Evolutionary conservation across 2,888 invertebrate species (phyloP).

Genomic region (Drosophila fungiperda): DNA sequence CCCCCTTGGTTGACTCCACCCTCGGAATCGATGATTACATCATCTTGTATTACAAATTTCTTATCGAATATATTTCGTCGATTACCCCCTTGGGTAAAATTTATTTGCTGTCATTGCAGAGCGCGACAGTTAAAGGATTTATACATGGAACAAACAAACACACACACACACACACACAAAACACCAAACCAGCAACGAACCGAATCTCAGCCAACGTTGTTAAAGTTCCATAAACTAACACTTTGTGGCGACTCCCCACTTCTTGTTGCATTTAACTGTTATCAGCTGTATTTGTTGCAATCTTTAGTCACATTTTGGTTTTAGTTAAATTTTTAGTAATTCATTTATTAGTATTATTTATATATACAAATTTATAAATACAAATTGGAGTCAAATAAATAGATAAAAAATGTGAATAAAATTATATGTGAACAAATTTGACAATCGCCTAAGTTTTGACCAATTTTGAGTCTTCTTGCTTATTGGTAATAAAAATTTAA

Average conservation of each 20-base stretch:
- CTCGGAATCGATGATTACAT: conserved; percentile 69
- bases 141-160: conserved; percentile 47
- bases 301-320: not conserved
- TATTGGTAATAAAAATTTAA: not conserved
- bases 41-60: conserved; percentile 80
- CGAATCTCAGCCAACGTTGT: conserved; percentile 25
- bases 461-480: not conserved
- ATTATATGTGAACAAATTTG: too few relatives aligned
- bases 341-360: not conserved
- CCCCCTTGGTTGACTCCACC: conserved; percentile 2
- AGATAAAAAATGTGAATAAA: not conserved
- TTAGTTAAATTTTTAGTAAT: not conserved
- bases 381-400: not conserved
- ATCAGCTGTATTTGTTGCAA: not conserved
- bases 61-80: conserved; percentile 83
- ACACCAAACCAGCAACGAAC: conserved; percentile 4
- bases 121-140: conserved; percentile 83
- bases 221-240: conserved; percentile 12
- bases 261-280: not conserved
- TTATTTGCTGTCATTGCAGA: conserved; percentile 83
- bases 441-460: too few relatives aligned
- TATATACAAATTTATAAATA: not conserved
- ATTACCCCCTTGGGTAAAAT: conserved; percentile 85
- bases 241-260: conserved; percentile 4
- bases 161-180: conserved; percentile 18